Evolutionary conservation across 2,888 invertebrate genomes (phyloP).

Genomic region (Neria commutata): DNA sequence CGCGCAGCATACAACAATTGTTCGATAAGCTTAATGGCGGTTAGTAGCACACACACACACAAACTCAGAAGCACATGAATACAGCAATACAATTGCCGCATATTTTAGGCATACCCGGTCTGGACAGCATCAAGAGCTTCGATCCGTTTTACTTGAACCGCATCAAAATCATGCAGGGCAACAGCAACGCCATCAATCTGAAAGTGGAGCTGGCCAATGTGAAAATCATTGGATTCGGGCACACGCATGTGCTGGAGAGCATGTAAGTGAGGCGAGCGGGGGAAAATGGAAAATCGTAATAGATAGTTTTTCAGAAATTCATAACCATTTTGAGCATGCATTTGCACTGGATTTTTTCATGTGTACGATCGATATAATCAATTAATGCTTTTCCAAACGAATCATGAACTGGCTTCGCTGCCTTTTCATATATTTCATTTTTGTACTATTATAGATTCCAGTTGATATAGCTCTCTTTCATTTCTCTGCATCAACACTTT

Average conservation of each 20-base stretch:
- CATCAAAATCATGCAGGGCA: slow-evolving; percentile 74
- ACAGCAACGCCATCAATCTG: slow-evolving; percentile 73
- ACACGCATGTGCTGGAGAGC: slow-evolving; percentile 70
- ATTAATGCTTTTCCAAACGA: neutral
- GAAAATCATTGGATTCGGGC: slow-evolving; percentile 71
- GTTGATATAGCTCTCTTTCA: too few relatives aligned
- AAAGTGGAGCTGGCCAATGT: slow-evolving; percentile 75
- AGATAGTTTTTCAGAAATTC: too few relatives aligned
- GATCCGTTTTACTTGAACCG: slow-evolving; percentile 73
- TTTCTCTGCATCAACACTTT: too few relatives aligned
- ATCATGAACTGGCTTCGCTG: neutral
- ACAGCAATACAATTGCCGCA: too few relatives aligned
- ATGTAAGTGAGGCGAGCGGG: slow-evolving; percentile 60
- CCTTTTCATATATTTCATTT: too few relatives aligned
- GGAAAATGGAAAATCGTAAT: too few relatives aligned
- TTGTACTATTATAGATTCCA: too few relatives aligned
- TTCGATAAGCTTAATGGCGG: slow-evolving; percentile 71
- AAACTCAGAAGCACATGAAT: neutral
- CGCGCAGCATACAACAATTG: slow-evolving; percentile 70
- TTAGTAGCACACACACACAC: slow-evolving; percentile 42
- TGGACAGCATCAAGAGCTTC: slow-evolving; percentile 66
- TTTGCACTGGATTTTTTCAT: too few relatives aligned
- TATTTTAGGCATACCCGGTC: slow-evolving; percentile 54
- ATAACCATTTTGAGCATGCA: too few relatives aligned
- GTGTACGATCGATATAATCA: too few relatives aligned